Evolutionary conservation across 2,113 vertebrate species (phyloP).

Genomic region (Emydura subglobosa): DNA sequence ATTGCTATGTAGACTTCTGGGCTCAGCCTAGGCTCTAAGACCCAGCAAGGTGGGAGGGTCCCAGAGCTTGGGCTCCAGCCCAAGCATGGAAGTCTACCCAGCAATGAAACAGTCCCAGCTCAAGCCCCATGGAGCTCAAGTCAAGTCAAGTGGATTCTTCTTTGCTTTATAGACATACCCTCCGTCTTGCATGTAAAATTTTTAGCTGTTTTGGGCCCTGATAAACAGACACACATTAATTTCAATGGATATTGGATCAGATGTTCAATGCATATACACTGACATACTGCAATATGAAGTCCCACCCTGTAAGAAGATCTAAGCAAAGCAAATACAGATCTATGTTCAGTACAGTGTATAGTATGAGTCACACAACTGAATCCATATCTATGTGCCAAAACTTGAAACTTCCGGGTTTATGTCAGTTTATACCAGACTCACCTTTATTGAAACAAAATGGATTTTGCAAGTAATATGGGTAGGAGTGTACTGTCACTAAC

Average conservation of each 20-base stretch:
- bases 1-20: background rate
- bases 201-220: background rate
- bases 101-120: background rate
- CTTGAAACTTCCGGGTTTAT: background rate
- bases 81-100: background rate
- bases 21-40: background rate
- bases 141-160: background rate
- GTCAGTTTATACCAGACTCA: slow-evolving; percentile 36
- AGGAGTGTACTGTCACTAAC: accelerated
- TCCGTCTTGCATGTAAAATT: background rate
- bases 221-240: background rate
- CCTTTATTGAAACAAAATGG: background rate
- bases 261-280: background rate
- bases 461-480: background rate
- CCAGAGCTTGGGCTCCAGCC: background rate
- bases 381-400: slow-evolving; percentile 38
- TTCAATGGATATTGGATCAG: background rate
- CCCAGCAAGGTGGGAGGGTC: background rate
- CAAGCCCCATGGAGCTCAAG: background rate
- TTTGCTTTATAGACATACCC: background rate
- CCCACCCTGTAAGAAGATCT: background rate
- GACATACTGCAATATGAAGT: background rate
- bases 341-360: background rate
- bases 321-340: slow-evolving; percentile 42
- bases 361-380: slow-evolving; percentile 43